phyloP scores from a whole-genome alignment of 2,888 invertebrate species.

The Melanostoma mellinum region DNA sequence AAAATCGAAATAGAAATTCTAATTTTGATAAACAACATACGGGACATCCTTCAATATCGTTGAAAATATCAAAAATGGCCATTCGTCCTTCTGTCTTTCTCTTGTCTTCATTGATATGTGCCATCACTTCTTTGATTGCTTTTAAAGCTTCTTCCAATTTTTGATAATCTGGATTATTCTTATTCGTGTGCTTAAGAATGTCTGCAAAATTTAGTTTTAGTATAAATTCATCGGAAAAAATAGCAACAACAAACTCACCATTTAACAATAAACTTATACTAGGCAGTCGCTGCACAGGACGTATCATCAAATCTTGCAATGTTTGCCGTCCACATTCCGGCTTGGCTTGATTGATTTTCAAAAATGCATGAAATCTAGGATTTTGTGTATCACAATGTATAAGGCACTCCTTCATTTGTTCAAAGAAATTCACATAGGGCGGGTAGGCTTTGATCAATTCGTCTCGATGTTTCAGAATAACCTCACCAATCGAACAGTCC shows the following conservation, averaged over 20 bases:
- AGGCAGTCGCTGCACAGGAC: slow-evolving; percentile 98
- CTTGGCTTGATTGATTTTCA: slow-evolving; percentile 96
- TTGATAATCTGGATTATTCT: slow-evolving; percentile 93
- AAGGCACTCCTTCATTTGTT: slow-evolving; percentile 97
- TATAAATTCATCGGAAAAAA: not conserved
- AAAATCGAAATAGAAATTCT: not conserved
- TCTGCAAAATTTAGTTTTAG: slow-evolving; percentile 84
- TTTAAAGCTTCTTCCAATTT: slow-evolving; percentile 93
- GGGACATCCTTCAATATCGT: slow-evolving; percentile 99
- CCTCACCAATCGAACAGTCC: slow-evolving; percentile 92
- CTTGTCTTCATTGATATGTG: slow-evolving; percentile 98
- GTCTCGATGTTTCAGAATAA: slow-evolving; percentile 93
- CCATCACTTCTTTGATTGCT: slow-evolving; percentile 95
- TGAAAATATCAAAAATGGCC: slow-evolving; percentile 98
- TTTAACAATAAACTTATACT: slow-evolving; percentile 96
- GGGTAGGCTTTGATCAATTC: slow-evolving; percentile 97
- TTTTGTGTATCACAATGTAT: slow-evolving; percentile 94
- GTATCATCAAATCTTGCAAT: slow-evolving; percentile 96
- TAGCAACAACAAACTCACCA: slow-evolving; percentile 84
- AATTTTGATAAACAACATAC: slow-evolving; percentile 83
- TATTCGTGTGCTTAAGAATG: slow-evolving; percentile 95
- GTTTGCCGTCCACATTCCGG: slow-evolving; percentile 98
- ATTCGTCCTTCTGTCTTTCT: slow-evolving; percentile 97
- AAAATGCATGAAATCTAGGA: slow-evolving; percentile 98
- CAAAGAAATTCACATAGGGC: slow-evolving; percentile 98